Evolutionary conservation across 2,888 invertebrate species (phyloP).

Genomic region (Mythimna pallens): DNA sequence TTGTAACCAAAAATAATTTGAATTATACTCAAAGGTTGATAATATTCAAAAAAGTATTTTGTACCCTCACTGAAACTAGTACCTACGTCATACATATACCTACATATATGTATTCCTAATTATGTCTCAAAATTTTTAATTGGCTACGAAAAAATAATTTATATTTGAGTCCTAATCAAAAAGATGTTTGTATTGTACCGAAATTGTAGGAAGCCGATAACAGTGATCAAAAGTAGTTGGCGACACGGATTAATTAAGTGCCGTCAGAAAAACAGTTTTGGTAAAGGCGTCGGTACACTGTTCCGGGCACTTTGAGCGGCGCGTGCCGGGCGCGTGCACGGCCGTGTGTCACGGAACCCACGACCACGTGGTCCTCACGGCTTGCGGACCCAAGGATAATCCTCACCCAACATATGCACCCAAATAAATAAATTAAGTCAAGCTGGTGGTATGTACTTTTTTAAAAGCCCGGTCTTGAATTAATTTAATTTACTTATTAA

Average conservation of each 20-base stretch:
- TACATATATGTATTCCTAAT: too few relatives aligned
- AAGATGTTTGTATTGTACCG: not conserved
- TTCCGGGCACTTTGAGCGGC: constrained; percentile 81
- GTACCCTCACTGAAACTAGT: too few relatives aligned
- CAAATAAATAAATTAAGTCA: constrained; percentile 89
- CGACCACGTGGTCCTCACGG: constrained; percentile 65
- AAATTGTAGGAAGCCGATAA: constrained; percentile 31
- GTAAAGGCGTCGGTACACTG: constrained; percentile 82
- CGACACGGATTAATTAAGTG: constrained; percentile 88
- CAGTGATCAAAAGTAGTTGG: constrained; percentile 66
- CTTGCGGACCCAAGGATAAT: constrained; percentile 78
- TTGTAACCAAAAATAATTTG: too few relatives aligned
- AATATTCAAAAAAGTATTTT: not conserved
- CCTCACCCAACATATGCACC: constrained; percentile 81
- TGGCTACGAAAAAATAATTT: not conserved
- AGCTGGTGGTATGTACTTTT: constrained; percentile 72
- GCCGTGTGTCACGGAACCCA: constrained; percentile 64
- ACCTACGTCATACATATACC: too few relatives aligned
- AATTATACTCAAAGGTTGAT: not conserved
- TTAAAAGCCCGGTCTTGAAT: constrained; percentile 71
- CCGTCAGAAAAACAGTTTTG: constrained; percentile 84
- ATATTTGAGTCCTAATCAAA: not conserved
- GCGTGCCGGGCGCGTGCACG: constrained; percentile 72
- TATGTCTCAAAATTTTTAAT: too few relatives aligned
- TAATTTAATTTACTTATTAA: constrained; percentile 75